Base-by-base conservation (phyloP, 2,888 invertebrate genomes). In the Drosophila acutilabella region DNA sequence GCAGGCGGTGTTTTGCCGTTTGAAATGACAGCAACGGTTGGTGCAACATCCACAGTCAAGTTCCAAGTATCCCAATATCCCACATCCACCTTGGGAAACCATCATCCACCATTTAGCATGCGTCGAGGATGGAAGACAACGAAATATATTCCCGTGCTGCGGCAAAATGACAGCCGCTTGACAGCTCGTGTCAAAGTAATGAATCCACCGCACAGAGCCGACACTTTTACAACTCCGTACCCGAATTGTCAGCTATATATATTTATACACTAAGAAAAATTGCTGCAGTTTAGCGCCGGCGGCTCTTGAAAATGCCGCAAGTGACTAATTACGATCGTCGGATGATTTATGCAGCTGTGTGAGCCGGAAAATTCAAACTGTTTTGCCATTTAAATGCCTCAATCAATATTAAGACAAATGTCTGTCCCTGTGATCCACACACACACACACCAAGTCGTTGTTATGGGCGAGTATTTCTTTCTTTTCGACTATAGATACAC, bases 161-260 rank as follows among this genome's bases (percentile, higher is more conserved):
- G 88, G 80, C 87, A 87, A 82, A 81, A 83, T 90, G 89, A 90
- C 89, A 89, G 89, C 80, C 89, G 90, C 88, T 89, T 91, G 90
- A 91, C 90, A 91, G 89, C 81, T 88, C 80, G 89, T 91, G 90
- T 91, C 90, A 91, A 89, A 91, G 90, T 91, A 91, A 91, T 91
- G 91, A 91, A 91, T 91, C 90, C 86, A 81, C 88, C 89, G 89
- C 90, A 88, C 82, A 80, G 80, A 78, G 80, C 78, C 89, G 90
- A 91, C 91, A 90, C 83, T 89, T 91, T 85, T 81, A 86, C 87
- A 81, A 88, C 86, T 79, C 61, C 53, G 33, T 57, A 41, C 68
- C 45, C n/a, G 36, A 59, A 50, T 14, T 14, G 14, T 6, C 23
- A 40, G 20, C 40, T 58, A 53, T 4, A 50, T 13, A 50, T 30